Base-by-base conservation (phyloP, 2,113 vertebrate genomes). In the Ellobius talpinus region DNA sequence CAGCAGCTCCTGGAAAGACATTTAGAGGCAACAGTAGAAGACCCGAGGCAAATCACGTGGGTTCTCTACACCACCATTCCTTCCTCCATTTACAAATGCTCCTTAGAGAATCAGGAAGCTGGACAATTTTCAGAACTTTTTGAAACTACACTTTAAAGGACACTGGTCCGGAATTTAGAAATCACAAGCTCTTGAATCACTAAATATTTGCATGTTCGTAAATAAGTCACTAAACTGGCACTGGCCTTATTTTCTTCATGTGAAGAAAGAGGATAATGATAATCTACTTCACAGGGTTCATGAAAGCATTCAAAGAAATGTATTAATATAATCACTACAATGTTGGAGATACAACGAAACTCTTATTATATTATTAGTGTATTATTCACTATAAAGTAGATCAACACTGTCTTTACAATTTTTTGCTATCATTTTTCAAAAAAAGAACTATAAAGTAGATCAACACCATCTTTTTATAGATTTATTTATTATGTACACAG, bases 11-110 rank as follows among this genome's bases (percentile, higher is more conserved):
- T 63, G 47, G 50, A 93, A 96, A 94, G 78, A 96, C 94, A 95
- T 91, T 91, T 91, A 79, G 63, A 96, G 82, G 73, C 89, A 91
- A 93, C 42, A 90, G 68, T 94, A 78, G 63, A 95, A 87, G 29
- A 94, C 66, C 68, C 52, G 47, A 87, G 87, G 93, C 84, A 96
- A 97, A 96, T 72, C 24, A 89, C 86, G n/a, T 70, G 70, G 89
- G 39, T 87, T 96, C 47, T 93, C 70, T 87, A 66, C 78, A 94
- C 91, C 45, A 70, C 11, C 68, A 36, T 79, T 87, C 87, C 24
- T n/a, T 89, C 42, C 29, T 95, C 73, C 19, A 89, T 82, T 96
- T 94, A 94, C 36, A 97, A 94, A 91, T 21, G 77, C 26, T 91
- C 68, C n/a, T 93, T 21, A 95, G 55, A 94, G 42, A 95, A 93